Evolutionary conservation across 2,797 vertebrate genomes (phyloP).

Genomic region (Phaenicophaeus curvirostris): DNA sequence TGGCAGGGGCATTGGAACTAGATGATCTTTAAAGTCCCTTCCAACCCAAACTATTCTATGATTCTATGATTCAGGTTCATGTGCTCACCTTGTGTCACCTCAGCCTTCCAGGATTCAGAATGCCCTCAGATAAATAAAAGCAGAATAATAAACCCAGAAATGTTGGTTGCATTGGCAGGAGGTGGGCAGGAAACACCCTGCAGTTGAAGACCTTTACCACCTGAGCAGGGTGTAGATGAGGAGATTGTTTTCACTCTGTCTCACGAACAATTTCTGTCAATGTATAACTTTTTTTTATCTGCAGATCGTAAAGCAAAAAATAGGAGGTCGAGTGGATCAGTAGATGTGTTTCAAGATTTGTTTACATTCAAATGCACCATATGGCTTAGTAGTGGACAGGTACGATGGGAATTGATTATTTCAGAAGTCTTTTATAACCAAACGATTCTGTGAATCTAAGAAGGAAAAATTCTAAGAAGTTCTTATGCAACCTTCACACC

Average conservation of each 20-base stretch:
- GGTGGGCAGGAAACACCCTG: neutral
- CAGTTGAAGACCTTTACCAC: too few relatives aligned
- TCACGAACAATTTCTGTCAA: neutral
- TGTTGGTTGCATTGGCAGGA: rapidly evolving
- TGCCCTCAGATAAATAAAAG: neutral
- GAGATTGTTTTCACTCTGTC: neutral
- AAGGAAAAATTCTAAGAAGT: neutral
- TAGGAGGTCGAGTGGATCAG: neutral
- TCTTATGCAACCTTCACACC: neutral
- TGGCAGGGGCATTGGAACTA: too few relatives aligned
- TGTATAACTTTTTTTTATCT: neutral
- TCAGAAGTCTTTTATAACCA: too few relatives aligned
- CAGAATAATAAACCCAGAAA: neutral
- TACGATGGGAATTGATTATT: too few relatives aligned
- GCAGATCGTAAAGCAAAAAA: rapidly evolving
- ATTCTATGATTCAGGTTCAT: too few relatives aligned
- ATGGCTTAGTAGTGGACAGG: too few relatives aligned
- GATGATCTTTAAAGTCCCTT: too few relatives aligned
- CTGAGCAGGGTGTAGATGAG: rapidly evolving
- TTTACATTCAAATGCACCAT: neutral
- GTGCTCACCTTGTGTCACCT: neutral
- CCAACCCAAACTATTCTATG: too few relatives aligned
- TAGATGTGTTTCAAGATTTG: neutral
- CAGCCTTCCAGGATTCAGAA: neutral
- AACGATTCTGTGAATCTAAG: neutral